A percentile compares a stretch with the other conserved stretches of the same genome.
Evolutionary conservation across 2,797 vertebrate genomes (phyloP).

Genomic region (Hylomyscus alleni): DNA sequence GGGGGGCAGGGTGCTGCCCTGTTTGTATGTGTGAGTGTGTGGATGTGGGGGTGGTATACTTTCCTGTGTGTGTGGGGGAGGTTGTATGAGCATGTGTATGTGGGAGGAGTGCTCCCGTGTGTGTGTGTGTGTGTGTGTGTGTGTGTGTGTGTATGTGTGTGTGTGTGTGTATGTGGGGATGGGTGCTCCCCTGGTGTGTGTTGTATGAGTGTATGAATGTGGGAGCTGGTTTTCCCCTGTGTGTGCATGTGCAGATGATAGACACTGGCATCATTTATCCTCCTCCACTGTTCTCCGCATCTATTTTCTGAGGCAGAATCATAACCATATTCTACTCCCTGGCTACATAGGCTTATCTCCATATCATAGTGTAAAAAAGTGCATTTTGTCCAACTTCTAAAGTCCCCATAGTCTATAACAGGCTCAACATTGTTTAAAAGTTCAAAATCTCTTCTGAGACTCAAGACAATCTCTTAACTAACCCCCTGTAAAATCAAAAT

Average conservation of each 20-base stretch:
- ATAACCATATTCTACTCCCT: not conserved
- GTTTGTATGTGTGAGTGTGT: not conserved
- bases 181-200: not conserved
- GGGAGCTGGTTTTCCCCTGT: no score
- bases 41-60: not conserved
- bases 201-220: not conserved
- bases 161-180: no score
- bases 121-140: not conserved
- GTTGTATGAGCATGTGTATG: no score
- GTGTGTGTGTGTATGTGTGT: not conserved
- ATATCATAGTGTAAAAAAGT: not conserved
- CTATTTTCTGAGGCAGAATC: not conserved
- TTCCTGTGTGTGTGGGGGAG: not conserved
- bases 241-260: not conserved
- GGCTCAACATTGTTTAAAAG: not conserved
- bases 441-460: not conserved
- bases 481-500: not conserved
- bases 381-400: not conserved
- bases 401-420: not conserved
- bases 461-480: not conserved
- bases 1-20: no score
- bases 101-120: no score
- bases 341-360: not conserved
- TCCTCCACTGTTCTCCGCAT: not conserved
- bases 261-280: not conserved